Evolutionary conservation across 2,888 invertebrate genomes (phyloP).

Genomic region (Penaeus monodon): DNA sequence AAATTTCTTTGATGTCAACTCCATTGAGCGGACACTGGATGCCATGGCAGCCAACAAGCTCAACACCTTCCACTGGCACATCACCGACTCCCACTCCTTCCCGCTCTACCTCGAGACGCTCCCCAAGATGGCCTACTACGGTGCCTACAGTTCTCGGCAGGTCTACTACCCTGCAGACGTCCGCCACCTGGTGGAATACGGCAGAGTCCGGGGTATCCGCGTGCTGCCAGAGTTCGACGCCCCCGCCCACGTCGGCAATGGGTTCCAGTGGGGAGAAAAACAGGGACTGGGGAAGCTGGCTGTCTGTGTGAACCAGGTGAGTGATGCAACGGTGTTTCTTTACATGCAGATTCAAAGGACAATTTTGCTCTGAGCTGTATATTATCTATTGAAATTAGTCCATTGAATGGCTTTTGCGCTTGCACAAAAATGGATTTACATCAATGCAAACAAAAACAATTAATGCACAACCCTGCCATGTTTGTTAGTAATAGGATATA

Average conservation of each 20-base stretch:
- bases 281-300: slow-evolving; percentile 81
- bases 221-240: slow-evolving; percentile 93
- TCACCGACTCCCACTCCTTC: slow-evolving; percentile 73
- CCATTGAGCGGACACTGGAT: slow-evolving; percentile 54
- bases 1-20: slow-evolving; percentile 65
- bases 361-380: not conserved
- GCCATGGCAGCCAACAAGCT: slow-evolving; percentile 66
- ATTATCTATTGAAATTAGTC: not conserved
- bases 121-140: slow-evolving; percentile 62
- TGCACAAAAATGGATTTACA: too few species aligned
- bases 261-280: slow-evolving; percentile 86
- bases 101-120: slow-evolving; percentile 71
- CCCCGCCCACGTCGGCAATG: slow-evolving; percentile 90
- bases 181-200: slow-evolving; percentile 81
- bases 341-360: not conserved
- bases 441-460: too few species aligned
- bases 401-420: too few species aligned
- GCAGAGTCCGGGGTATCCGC: slow-evolving; percentile 83
- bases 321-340: slow-evolving; percentile 57
- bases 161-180: slow-evolving; percentile 81
- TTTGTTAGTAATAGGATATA: too few species aligned
- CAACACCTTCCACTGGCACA: slow-evolving; percentile 73
- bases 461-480: too few species aligned
- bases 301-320: slow-evolving; percentile 80
- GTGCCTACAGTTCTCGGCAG: slow-evolving; percentile 69